Conservation (phyloP, 1,140 invertebrate genomes). For the Drepana arcuata region DNA sequence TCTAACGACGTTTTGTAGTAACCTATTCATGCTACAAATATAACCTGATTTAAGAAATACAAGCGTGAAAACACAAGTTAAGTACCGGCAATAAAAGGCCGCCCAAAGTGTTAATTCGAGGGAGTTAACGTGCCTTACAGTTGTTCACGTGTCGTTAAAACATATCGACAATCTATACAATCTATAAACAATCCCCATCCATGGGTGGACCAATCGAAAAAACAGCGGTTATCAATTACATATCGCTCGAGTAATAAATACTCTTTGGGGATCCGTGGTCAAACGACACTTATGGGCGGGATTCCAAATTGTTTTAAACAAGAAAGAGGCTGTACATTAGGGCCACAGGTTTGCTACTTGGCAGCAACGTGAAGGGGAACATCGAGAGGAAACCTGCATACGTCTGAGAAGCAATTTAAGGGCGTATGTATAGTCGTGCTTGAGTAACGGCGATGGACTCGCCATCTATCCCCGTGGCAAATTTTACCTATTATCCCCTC, state of each 20-base stretch:
- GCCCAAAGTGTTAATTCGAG: too few species aligned
- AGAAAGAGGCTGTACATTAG: background rate
- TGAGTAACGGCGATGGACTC: background rate
- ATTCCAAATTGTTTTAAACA: background rate
- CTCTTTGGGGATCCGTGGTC: background rate
- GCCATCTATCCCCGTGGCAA: too few species aligned
- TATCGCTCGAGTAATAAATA: constrained; percentile 7
- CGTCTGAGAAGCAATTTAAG: too few species aligned
- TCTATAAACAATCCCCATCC: constrained; percentile 12
- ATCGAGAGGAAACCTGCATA: too few species aligned
- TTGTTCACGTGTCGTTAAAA: too few species aligned
- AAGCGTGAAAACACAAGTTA: too few species aligned
- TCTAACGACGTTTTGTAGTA: too few species aligned
- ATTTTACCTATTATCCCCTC: too few species aligned
- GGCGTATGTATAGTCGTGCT: background rate
- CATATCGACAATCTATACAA: constrained; percentile 8
- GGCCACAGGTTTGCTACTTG: background rate
- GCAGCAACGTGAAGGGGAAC: background rate
- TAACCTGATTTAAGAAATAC: too few species aligned
- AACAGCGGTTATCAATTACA: constrained; percentile 12
- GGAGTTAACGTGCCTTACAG: too few species aligned
- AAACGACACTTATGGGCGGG: background rate
- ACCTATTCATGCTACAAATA: too few species aligned
- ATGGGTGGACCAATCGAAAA: constrained; percentile 9
- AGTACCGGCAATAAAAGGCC: too few species aligned